Conservation (phyloP, 2,113 vertebrate genomes). For the Parus major region DNA sequence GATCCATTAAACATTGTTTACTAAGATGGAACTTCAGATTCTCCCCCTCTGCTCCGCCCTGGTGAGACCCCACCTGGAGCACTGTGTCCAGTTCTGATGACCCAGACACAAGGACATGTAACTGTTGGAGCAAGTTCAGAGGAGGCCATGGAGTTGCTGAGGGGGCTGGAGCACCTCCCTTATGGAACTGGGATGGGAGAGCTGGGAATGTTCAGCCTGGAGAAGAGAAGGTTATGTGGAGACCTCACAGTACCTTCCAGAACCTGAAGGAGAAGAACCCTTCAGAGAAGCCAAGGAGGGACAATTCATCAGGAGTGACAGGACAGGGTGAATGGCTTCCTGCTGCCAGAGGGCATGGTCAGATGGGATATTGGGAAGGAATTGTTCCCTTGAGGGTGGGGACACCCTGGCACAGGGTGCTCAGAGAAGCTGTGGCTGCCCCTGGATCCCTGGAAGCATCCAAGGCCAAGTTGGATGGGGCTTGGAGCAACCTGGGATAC, state of each 20-base stretch:
- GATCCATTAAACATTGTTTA: neutral
- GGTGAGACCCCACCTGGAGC: neutral
- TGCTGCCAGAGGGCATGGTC: accelerated
- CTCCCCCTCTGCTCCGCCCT: accelerated
- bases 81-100: neutral
- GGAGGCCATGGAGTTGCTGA: neutral
- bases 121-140: neutral
- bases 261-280: neutral
- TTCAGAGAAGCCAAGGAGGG: neutral
- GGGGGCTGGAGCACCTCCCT: neutral
- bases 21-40: neutral
- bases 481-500: accelerated
- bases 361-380: neutral
- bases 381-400: accelerated
- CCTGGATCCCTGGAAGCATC: neutral
- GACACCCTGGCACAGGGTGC: neutral
- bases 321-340: neutral
- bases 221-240: neutral
- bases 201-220: neutral
- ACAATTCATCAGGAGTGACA: neutral
- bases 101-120: neutral
- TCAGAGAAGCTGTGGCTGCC: neutral
- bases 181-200: neutral
- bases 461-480: accelerated
- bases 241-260: neutral